A percentile compares a stretch with the other conserved stretches of the same genome.
Evolutionary conservation across 2,797 vertebrate species (phyloP).

Genomic region (Trematomus bernacchii): DNA sequence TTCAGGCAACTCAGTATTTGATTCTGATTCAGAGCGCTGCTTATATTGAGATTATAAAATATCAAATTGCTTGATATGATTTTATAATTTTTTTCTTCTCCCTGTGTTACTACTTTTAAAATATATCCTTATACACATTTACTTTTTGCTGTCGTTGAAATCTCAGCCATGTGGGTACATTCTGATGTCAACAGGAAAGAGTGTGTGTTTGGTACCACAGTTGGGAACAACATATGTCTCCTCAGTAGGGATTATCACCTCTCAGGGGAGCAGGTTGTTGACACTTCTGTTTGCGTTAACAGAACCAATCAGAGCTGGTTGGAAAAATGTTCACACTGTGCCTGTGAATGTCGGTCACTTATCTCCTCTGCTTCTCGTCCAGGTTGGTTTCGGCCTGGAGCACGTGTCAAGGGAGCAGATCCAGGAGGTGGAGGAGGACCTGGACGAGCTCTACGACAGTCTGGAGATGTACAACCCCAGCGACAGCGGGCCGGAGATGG

Average conservation of each 20-base stretch:
- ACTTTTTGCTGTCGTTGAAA: no score
- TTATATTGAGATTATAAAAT: no score
- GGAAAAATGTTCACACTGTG: not conserved
- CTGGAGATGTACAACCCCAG: slow-evolving; percentile 98
- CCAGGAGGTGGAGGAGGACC: slow-evolving; percentile 95
- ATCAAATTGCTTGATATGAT: no score
- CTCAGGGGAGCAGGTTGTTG: not conserved
- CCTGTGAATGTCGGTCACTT: not conserved
- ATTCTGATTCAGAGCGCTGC: no score
- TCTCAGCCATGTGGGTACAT: not conserved
- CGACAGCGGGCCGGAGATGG: slow-evolving; percentile 97
- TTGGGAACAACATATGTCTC: slow-evolving; percentile 9
- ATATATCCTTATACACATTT: no score
- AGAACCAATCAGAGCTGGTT: not conserved
- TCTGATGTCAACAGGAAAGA: not conserved
- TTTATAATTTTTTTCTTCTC: no score
- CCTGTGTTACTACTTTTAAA: no score
- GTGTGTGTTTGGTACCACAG: not conserved
- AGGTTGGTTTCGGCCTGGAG: slow-evolving; percentile 93
- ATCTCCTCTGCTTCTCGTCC: not conserved
- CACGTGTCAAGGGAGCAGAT: slow-evolving; percentile 94
- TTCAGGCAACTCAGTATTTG: no score
- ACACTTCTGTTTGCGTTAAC: not conserved
- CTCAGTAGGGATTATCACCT: not conserved
- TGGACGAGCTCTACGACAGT: slow-evolving; percentile 97